Conservation (phyloP, 92 coral and sea anemone genomes). For the Hydrozoanthus gracilis region DNA sequence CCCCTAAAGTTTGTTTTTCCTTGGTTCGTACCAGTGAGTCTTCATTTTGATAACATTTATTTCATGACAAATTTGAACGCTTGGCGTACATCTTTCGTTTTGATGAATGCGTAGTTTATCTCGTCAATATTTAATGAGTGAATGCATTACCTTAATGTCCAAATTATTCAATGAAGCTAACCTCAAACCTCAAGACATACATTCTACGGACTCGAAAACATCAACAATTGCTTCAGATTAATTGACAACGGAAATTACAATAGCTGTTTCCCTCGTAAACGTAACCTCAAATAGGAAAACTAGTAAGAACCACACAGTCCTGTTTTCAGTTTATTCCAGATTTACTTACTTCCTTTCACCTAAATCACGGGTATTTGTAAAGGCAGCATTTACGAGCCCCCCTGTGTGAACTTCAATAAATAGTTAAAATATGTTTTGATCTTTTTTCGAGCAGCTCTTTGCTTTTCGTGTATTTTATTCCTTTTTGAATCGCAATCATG, state of each 20-base stretch:
- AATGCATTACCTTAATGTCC: conserved; percentile 12
- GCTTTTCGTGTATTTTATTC: neutral
- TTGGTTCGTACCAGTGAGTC: neutral
- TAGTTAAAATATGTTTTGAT: neutral
- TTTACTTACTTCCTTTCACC: neutral
- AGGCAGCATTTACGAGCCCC: neutral
- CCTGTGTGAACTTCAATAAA: conserved; percentile 1
- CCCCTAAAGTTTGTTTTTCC: neutral
- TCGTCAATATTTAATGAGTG: conserved; percentile 21
- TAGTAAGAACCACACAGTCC: neutral
- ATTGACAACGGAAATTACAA: neutral
- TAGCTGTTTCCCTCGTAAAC: neutral
- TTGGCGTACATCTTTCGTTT: conserved; percentile 16
- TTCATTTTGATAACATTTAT: conserved; percentile 7
- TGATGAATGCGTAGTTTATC: conserved; percentile 5
- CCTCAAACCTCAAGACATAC: conserved; percentile 1
- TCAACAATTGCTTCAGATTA: neutral
- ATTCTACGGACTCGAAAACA: conserved; percentile 8
- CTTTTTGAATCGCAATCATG: neutral
- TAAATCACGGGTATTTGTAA: neutral
- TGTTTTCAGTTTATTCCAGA: neutral
- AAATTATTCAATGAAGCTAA: neutral
- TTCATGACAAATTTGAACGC: neutral
- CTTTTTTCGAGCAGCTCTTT: neutral
- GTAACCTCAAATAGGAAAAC: neutral